Evolutionary conservation across 1,140 invertebrate genomes (phyloP), one percentile per base, ranked within the genome.

Genomic region (Drosophila seguyi): DNA sequence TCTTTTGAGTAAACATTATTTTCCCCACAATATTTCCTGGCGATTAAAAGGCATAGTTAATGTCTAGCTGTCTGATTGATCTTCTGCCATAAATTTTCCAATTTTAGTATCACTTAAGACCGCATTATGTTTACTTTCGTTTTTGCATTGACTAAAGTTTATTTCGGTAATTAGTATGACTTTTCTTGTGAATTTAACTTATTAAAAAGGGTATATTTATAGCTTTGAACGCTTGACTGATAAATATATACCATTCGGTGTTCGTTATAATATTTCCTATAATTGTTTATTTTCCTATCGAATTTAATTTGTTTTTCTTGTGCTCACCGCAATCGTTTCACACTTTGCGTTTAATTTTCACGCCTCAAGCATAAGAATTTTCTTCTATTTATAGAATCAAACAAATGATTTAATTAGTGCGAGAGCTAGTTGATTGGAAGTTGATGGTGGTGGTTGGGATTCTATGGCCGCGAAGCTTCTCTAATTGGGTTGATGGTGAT

Each of bases 401-500:
- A 25, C 36, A 25, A 68, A 69, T 77, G 38, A 69, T 69, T 56
- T 77, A 61, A 77, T 77, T 77, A 77, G 60, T 52, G 38, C 27
- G 50, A 74, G 29, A 42, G 62, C 44, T 48, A 39, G 29, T 22
- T 50, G 52, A 47, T 22, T 34, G 36, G 27, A 29, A 22, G 34
- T 39, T 27, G 7, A 18, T 6, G 10, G 7, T 38, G n/a, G 18
- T 18, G 11, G 16, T n/a, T n/a, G 36, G 2, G 13, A 36, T n/a
- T 31, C n/a, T 10, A 52, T 34, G 27, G 13, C 18, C 5, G 20
- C 18, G 41, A 45, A 34, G 22, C 34, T 58, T 36, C 18, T 14
- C 79, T 68, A 75, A 44, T 59, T 80, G 63, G 62, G 66, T 42
- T 72, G 66, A 72, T 42, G 66, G 36, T 72, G 66, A 72, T 71